Evolutionary conservation across 2,113 vertebrate genomes (phyloP).

Genomic region (Rhea americana): DNA sequence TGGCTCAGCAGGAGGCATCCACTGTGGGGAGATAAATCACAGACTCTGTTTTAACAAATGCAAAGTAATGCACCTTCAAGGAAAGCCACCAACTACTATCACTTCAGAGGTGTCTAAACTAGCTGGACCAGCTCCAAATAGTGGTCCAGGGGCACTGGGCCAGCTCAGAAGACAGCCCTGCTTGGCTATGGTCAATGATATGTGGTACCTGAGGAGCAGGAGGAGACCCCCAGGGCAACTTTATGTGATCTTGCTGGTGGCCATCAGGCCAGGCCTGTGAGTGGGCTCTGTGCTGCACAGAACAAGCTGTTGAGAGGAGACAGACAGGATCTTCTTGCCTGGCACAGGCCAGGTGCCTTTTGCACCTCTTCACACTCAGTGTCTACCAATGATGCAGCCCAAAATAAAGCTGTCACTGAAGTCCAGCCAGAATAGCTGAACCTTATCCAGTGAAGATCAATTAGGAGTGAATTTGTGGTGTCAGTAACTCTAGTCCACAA

Average conservation of each 20-base stretch:
- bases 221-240: fast-evolving
- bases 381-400: neutral
- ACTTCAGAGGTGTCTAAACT: fast-evolving
- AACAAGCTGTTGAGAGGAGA: fast-evolving
- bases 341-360: neutral
- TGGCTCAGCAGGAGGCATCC: fast-evolving
- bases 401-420: fast-evolving
- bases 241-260: fast-evolving
- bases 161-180: neutral
- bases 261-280: fast-evolving
- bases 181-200: fast-evolving
- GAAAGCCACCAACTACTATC: neutral
- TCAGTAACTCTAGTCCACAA: neutral
- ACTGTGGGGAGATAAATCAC: neutral
- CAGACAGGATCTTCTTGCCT: neutral
- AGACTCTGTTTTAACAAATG: neutral
- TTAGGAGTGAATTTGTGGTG: neutral
- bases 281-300: fast-evolving
- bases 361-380: fast-evolving
- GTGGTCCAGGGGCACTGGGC: neutral
- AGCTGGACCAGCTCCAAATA: neutral
- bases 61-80: neutral
- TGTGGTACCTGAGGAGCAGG: fast-evolving
- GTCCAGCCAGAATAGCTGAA: fast-evolving
- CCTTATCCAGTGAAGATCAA: neutral